Conservation (phyloP, 2,888 invertebrate genomes). For the Melinaea marsaeus region DNA sequence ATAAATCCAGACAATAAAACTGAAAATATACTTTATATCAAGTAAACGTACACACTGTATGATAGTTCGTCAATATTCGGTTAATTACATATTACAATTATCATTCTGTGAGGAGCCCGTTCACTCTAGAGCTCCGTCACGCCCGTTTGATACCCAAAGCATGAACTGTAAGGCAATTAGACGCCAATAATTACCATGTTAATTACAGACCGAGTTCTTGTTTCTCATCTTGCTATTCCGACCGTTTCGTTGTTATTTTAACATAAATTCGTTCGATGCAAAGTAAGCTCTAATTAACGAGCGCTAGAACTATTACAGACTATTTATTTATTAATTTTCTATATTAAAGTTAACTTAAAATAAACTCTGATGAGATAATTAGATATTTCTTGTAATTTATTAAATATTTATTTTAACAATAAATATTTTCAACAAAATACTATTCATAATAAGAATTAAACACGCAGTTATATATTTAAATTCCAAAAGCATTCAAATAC, state of each 20-base stretch:
- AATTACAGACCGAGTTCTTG: constrained; percentile 71
- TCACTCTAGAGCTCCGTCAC: constrained; percentile 54
- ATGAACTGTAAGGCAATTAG: constrained; percentile 72
- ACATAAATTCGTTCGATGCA: constrained; percentile 58
- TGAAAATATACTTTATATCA: too few species aligned
- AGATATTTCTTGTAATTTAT: background rate
- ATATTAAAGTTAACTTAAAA: constrained; percentile 11
- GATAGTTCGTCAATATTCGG: constrained; percentile 9
- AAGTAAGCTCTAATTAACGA: constrained; percentile 61
- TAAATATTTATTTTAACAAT: background rate
- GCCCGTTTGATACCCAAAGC: constrained; percentile 69
- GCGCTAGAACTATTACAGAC: constrained; percentile 54
- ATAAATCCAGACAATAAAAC: too few species aligned
- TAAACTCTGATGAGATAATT: background rate
- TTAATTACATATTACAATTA: constrained; percentile 57
- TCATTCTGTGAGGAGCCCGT: constrained; percentile 45
- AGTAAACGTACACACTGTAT: background rate
- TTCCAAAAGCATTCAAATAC: background rate
- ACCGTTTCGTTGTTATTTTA: constrained; percentile 65
- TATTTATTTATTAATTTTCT: constrained; percentile 41
- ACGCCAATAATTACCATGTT: constrained; percentile 75
- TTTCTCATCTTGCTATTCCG: constrained; percentile 64
- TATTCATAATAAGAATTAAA: background rate
- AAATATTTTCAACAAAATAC: background rate
- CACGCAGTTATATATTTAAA: background rate